A percentile compares a stretch with the other conserved stretches of the same genome.
These are phyloP conservation scores for Dynastes maya DNA, from an alignment of 2,888 invertebrate species.

Conservation along the genomic window DNA sequence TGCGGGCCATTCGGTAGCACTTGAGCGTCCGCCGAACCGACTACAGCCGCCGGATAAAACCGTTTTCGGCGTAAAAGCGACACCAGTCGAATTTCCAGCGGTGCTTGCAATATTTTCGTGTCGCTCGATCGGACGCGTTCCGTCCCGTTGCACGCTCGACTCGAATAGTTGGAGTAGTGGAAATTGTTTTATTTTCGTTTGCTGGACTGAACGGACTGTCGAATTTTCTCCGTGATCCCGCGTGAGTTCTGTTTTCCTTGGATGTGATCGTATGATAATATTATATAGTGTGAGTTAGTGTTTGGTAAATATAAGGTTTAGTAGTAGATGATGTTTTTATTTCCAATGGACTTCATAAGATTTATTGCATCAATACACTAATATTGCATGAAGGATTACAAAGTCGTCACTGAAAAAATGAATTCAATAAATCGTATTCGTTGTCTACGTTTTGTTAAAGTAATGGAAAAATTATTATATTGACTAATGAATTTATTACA, in stretches of 20 bases:
- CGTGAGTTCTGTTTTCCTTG: conserved; percentile 35
- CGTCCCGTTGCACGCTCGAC: background rate
- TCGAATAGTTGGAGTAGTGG: conserved; percentile 5
- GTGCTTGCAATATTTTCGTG: background rate
- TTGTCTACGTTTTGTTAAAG: too few relatives aligned
- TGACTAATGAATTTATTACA: too few relatives aligned
- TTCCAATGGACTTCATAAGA: background rate
- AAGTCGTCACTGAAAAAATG: background rate
- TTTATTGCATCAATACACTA: background rate
- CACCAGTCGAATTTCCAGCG: conserved; percentile 5
- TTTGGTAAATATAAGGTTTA: conserved; percentile 18
- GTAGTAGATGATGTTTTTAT: background rate
- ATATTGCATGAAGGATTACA: background rate
- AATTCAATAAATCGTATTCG: background rate
- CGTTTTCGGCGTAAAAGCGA: conserved; percentile 21
- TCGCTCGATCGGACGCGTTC: conserved; percentile 6
- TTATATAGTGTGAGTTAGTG: background rate
- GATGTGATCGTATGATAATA: conserved; percentile 23
- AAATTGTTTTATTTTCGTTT: background rate
- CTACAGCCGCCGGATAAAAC: conserved; percentile 5
- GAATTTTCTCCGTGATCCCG: conserved; percentile 19
- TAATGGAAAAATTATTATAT: too few relatives aligned
- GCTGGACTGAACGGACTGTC: background rate
- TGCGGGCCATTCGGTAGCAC: conserved; percentile 24
- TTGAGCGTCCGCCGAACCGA: conserved; percentile 14